phyloP scores from a whole-genome alignment of 1,140 invertebrate genomes.

The Rhagoletis pomonella region DNA sequence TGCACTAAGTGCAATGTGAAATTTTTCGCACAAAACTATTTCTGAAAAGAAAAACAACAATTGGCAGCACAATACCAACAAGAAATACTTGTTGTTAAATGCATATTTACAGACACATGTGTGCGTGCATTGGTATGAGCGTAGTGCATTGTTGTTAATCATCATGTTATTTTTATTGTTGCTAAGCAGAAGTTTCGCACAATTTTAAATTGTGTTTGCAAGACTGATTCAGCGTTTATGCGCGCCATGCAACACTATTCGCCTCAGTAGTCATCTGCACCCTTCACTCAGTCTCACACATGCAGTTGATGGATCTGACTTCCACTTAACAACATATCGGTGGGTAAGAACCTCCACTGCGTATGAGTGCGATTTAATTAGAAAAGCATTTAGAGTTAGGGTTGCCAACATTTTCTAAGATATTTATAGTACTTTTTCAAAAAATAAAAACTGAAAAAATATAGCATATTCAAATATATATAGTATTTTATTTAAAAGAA shows the following conservation, averaged over 20 bases:
- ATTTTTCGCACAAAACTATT: constrained; percentile 21
- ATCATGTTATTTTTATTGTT: constrained; percentile 7
- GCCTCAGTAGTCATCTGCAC: not conserved
- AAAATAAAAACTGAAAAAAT: too few species aligned
- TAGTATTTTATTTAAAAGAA: too few species aligned
- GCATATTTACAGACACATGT: not conserved
- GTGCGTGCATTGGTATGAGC: too few species aligned
- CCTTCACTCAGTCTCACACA: not conserved
- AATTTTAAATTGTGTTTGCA: constrained; percentile 10
- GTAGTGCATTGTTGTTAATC: constrained; percentile 5
- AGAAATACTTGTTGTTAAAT: not conserved
- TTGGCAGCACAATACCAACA: not conserved
- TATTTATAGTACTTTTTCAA: too few species aligned
- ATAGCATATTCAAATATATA: too few species aligned
- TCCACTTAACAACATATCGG: not conserved
- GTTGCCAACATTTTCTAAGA: too few species aligned
- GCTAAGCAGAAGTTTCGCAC: not conserved
- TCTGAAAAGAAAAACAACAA: not conserved
- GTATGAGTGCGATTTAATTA: constrained; percentile 38
- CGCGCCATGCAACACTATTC: not conserved
- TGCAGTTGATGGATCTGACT: not conserved
- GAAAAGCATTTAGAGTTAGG: not conserved
- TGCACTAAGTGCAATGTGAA: constrained; percentile 37
- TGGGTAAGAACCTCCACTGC: not conserved
- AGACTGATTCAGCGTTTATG: constrained; percentile 4